Base-by-base conservation (phyloP, 2,113 vertebrate genomes). In the Deroptyus accipitrinus region DNA sequence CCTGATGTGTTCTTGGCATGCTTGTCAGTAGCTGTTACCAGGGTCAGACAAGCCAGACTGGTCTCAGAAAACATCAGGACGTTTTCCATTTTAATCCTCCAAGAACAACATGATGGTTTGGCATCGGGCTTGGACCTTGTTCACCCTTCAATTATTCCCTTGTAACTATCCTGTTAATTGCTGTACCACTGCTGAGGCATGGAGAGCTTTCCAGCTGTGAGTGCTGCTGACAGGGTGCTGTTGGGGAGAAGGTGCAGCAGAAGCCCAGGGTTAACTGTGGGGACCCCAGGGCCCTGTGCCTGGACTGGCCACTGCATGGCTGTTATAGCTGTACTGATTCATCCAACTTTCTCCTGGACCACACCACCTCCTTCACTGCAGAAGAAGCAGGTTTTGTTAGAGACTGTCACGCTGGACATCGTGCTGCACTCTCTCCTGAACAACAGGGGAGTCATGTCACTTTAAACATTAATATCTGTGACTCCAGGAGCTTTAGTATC, bases 301-400 rank as follows among this genome's bases (percentile, higher is more conserved):
- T n/a, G 46, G 17, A 62, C 37, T 63, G 46, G 33, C 30, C 63
- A 44, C 51, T 0, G 0, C 15, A 6, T 5, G 3, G 9, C 74
- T 69, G 74, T n/a, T 25, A 83, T 39, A 1, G 0, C 73, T 48
- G 35, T 11, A 7, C 20, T 51, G 59, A 76, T 31, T 44, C 61
- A 42, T 11, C 44, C 17, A 19, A 10, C 6, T 33, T 61, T 25
- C 49, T 78, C 42, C 55, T 23, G 24, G 33, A 51, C 23, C 0
- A 0, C 15, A 61, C 5, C 37, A 17, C 19, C 20, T 48, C 11
- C 35, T 23, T 12, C 16, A 5, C 16, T 10, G 46, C 46, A 66
- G 27, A n/a, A 66, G 12, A 52, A 15, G 19, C 17, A 63, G 33
- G 35, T 4, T 62, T 7, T 33, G 55, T 39, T 44, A 42, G n/a